Conservation (phyloP, 2,113 vertebrate genomes). For the Corythornis cristatus region DNA sequence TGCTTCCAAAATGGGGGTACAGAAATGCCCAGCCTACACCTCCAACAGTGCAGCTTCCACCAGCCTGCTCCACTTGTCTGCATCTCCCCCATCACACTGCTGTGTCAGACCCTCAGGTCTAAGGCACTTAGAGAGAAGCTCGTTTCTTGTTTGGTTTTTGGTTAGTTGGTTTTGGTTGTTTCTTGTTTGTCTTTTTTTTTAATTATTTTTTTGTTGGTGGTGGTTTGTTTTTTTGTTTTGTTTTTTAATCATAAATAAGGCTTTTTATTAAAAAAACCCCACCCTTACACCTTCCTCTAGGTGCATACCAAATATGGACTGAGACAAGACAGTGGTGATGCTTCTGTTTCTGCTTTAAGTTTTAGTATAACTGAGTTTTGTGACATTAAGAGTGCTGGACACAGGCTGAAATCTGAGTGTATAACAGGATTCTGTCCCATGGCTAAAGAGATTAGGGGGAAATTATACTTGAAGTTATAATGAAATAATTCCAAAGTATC, state of each 20-base stretch:
- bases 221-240: too few species aligned
- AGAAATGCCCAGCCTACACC: background rate
- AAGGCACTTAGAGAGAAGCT: background rate
- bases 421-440: background rate
- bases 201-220: too few species aligned
- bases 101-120: background rate
- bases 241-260: background rate
- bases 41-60: background rate
- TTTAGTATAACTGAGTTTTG: background rate
- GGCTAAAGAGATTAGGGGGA: background rate
- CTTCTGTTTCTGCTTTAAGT: background rate
- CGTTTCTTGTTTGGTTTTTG: background rate
- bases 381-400: background rate
- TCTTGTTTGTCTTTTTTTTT: background rate
- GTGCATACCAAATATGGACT: background rate
- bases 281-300: background rate
- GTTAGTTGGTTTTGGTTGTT: background rate
- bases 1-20: background rate
- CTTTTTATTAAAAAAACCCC: background rate
- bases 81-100: rapidly evolving
- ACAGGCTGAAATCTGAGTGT: background rate
- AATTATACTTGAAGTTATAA: background rate
- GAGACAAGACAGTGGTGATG: background rate
- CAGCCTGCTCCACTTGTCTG: background rate
- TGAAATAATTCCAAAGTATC: constrained; percentile 13